Percentiles rank a stretch among this genome's conserved stretches.
Conservation (phyloP, 2,888 invertebrate genomes). For the Latrodectus elegans region DNA sequence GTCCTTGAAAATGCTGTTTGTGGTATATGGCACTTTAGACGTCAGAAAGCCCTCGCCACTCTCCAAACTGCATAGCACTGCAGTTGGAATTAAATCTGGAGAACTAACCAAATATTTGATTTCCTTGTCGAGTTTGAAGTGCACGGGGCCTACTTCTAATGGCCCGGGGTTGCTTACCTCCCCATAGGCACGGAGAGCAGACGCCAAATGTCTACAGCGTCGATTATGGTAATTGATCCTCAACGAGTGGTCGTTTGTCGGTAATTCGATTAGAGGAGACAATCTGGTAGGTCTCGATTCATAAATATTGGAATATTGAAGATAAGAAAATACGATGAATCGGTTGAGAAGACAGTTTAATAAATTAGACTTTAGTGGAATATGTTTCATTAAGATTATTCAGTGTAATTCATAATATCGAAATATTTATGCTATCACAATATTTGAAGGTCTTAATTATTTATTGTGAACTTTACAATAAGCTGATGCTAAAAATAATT, state of each 20-base stretch:
- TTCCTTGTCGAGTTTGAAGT: constrained; percentile 60
- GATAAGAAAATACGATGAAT: not conserved
- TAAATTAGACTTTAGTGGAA: too few species aligned
- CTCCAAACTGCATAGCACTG: not conserved
- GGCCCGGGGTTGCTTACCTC: constrained; percentile 35
- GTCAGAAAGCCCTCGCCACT: constrained; percentile 16
- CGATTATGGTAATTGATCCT: constrained; percentile 48
- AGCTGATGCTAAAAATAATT: too few species aligned
- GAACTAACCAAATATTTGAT: constrained; percentile 66
- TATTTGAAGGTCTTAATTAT: too few species aligned
- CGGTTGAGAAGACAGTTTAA: too few species aligned
- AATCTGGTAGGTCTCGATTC: not conserved
- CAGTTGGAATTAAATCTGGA: constrained; percentile 53
- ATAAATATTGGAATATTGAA: not conserved
- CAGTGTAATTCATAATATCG: too few species aligned
- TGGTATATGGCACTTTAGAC: constrained; percentile 52
- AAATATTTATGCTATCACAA: too few species aligned
- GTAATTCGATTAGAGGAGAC: not conserved
- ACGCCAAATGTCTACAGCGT: constrained; percentile 24
- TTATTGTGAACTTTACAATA: too few species aligned
- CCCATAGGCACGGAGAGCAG: not conserved
- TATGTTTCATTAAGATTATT: too few species aligned
- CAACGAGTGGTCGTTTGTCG: constrained; percentile 17
- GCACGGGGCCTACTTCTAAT: constrained; percentile 47
- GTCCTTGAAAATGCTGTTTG: constrained; percentile 46